Evolutionary conservation across 64 coral and sea anemone genomes (phyloP).

Genomic region (Porites lutea): DNA sequence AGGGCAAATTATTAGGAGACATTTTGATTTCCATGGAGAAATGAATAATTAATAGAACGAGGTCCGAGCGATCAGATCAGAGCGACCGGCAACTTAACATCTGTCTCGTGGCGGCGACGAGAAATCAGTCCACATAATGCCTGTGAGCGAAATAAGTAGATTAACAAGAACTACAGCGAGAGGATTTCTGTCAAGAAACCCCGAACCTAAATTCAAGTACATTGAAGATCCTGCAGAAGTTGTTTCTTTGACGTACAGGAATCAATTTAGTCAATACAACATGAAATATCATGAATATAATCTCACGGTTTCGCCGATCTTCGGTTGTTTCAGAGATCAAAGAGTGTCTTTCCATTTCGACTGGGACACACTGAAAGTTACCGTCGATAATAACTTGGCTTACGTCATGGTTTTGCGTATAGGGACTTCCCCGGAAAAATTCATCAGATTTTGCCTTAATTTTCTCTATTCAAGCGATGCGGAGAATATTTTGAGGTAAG

Average conservation of each 20-base stretch:
- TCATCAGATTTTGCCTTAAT: conserved; percentile 15
- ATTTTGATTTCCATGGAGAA: conserved; percentile 4
- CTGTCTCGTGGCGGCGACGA: not conserved
- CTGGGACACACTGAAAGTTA: conserved; percentile 48
- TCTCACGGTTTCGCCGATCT: conserved; percentile 18
- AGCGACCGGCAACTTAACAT: not conserved
- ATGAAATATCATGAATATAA: conserved; percentile 39
- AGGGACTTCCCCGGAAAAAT: conserved; percentile 70
- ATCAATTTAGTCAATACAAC: conserved; percentile 53
- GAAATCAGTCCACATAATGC: not conserved
- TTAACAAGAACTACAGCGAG: conserved; percentile 28
- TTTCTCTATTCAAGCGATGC: conserved; percentile 35
- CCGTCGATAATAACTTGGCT: conserved; percentile 28
- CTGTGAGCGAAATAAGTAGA: conserved; percentile 40
- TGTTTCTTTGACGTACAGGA: conserved; percentile 54
- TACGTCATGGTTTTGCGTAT: conserved; percentile 57
- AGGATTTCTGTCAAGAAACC: conserved; percentile 33
- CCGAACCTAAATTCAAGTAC: conserved; percentile 53
- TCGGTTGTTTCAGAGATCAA: conserved; percentile 44
- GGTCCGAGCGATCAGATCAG: not conserved
- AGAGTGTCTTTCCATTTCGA: conserved; percentile 47
- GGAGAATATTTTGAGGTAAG: conserved; percentile 28
- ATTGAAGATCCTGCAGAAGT: conserved; percentile 67
- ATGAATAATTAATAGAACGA: conserved; percentile 39
- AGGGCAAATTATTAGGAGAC: not conserved